Conservation (phyloP, 2,888 invertebrate genomes). For the Argyresthia goedartella region DNA sequence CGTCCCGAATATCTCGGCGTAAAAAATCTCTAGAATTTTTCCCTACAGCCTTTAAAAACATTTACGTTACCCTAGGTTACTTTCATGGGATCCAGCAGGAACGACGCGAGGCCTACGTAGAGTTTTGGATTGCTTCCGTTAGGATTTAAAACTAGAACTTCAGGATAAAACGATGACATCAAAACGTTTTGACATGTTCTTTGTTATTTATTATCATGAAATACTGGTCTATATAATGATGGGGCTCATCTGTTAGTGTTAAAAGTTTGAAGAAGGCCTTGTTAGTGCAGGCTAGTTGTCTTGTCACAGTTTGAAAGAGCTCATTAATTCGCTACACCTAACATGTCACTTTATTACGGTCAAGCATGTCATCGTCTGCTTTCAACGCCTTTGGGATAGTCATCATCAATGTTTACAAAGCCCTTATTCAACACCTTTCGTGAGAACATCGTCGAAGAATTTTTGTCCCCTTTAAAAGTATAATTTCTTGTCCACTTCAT, state of each 20-base stretch:
- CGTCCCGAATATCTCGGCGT: slow-evolving; percentile 50
- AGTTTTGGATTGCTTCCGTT: background rate
- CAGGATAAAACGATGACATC: no score
- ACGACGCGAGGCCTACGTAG: background rate
- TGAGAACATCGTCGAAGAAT: slow-evolving; percentile 23
- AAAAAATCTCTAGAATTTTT: background rate
- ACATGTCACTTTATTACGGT: background rate
- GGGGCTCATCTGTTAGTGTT: no score
- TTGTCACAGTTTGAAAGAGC: no score
- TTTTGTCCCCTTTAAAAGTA: slow-evolving; percentile 30
- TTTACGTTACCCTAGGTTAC: no score
- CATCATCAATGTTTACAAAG: slow-evolving; percentile 16
- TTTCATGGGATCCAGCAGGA: background rate
- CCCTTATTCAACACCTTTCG: slow-evolving; percentile 31
- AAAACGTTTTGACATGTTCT: no score
- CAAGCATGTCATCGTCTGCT: background rate
- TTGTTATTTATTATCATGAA: no score
- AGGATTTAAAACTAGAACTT: background rate
- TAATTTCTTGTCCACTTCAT: slow-evolving; percentile 26
- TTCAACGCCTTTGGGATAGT: slow-evolving; percentile 38
- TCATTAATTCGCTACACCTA: background rate
- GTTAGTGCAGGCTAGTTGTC: no score
- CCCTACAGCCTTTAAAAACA: no score
- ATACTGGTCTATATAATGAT: no score
- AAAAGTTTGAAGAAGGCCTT: no score